Evolutionary conservation across 1,140 invertebrate species (phyloP), one percentile per base, ranked within the genome.

Genomic region (Drosophila ogumai): DNA sequence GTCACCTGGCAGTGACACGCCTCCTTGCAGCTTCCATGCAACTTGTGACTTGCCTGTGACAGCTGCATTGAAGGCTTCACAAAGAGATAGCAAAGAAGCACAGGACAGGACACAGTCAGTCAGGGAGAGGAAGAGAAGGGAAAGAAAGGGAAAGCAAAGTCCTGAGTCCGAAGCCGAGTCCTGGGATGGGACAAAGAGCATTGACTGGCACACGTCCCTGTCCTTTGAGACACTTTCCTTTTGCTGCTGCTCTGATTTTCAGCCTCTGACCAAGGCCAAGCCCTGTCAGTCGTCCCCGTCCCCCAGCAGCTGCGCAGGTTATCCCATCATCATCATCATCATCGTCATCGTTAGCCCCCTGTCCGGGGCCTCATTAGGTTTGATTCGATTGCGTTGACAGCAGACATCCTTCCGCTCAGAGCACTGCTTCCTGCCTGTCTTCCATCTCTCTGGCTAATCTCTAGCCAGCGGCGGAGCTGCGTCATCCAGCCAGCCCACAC

Each of bases 381-480:
- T 75, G 59, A 75, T 75, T 75, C 60, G 73, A 75, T 75, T 75
- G 73, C 52, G 73, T 65, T 75, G 71, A 57, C 36, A 56, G 43
- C 50, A 56, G 32, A 56, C 69, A 57, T 55, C 72, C 59, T 69
- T 68, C 64, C 66, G 64, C 31, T 68, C 12, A 6, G 15, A 41
- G n/a, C 44, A 34, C 31, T 28, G 63, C 46, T 69, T 69, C 66
- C 66, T 67, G 63, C 19, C 15, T 47, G 17, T n/a, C 25, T 47
- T 17, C 41, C 7, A 28, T 28, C 10, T 31, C 25, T 13, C 19
- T 15, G 17, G 28, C 25, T 22, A 13, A 15, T 19, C 25, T 34
- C 10, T 49, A 10, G 19, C 15, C 43, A 34, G 9, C 22, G 36
- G 9, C 44, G 5, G 10, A 44, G 43, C 54, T 72, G 67, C 67